Percentiles rank a stretch among this genome's conserved stretches.
Conservation (phyloP, 2,113 vertebrate genomes). For the Rutilus rutilus region DNA sequence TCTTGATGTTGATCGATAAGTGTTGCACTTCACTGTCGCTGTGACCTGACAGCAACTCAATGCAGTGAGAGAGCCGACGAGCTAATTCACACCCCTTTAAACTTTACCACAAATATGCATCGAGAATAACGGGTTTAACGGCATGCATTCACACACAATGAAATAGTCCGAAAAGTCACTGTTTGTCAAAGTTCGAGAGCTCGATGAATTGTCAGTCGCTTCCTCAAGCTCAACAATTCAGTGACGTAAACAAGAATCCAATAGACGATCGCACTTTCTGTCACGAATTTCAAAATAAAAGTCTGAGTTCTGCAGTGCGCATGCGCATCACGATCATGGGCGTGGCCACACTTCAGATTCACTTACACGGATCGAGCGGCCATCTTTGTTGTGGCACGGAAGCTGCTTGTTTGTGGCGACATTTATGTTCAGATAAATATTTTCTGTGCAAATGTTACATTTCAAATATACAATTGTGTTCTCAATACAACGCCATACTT, state of each 20-base stretch:
- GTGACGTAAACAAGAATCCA: slow-evolving; percentile 11
- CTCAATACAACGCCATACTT: too few species aligned
- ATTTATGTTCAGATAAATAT: neutral
- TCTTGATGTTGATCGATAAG: neutral
- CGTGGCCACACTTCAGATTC: neutral
- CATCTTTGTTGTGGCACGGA: slow-evolving; percentile 58
- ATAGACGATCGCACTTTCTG: neutral
- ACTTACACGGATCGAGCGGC: slow-evolving; percentile 44
- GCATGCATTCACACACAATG: neutral
- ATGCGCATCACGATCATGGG: slow-evolving; percentile 6
- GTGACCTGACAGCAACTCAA: slow-evolving; percentile 11
- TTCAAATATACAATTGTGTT: neutral
- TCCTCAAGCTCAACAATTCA: slow-evolving; percentile 2
- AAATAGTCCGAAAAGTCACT: neutral
- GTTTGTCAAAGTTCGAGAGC: neutral
- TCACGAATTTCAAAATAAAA: slow-evolving; percentile 44
- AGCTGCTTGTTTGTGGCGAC: neutral
- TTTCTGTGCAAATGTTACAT: neutral
- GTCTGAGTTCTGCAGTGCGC: neutral
- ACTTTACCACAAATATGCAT: neutral
- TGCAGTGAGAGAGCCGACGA: neutral
- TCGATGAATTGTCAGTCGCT: neutral
- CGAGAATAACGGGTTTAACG: neutral
- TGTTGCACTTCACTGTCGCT: slow-evolving; percentile 12
- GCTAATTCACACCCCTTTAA: neutral